Percentiles rank a stretch among this genome's conserved stretches.
phyloP scores from a whole-genome alignment of 2,888 invertebrate species.

The Tiphia femorata region DNA sequence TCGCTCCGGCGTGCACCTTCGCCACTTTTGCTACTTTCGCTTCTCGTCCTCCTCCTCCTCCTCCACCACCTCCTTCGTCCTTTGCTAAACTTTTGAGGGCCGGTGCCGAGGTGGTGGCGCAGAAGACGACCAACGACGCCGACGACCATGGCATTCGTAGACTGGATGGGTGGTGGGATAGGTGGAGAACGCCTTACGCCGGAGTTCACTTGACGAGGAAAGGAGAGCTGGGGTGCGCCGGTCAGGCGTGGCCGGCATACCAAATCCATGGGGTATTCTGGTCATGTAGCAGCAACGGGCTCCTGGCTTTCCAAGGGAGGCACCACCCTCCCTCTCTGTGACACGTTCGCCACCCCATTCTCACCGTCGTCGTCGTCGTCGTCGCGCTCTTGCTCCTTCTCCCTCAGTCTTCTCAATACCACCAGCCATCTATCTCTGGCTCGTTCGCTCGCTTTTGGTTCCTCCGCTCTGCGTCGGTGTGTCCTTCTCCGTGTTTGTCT shows the following conservation, averaged over 20 bases:
- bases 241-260: slow-evolving; percentile 67
- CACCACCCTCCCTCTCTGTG: neutral
- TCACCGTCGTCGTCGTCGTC: neutral
- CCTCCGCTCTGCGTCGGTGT: no score
- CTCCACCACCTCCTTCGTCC: no score
- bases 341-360: slow-evolving; percentile 8
- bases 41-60: no score
- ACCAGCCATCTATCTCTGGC: neutral
- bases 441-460: slow-evolving; percentile 14
- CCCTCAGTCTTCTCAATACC: slow-evolving; percentile 2
- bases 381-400: slow-evolving; percentile 8
- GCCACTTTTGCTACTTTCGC: no score
- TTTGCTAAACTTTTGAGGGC: no score
- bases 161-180: slow-evolving; percentile 14
- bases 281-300: slow-evolving; percentile 63
- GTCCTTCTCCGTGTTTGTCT: no score
- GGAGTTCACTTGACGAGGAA: slow-evolving; percentile 59
- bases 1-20: slow-evolving; percentile 2
- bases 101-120: neutral
- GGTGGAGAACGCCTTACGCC: slow-evolving; percentile 46
- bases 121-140: slow-evolving; percentile 3
- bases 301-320: slow-evolving; percentile 41
- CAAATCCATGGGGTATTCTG: slow-evolving; percentile 67
- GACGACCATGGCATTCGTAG: neutral
- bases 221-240: slow-evolving; percentile 55